Base-by-base conservation (phyloP, 92 coral and sea anemone species). In the Zoanthus sansibaricus region DNA sequence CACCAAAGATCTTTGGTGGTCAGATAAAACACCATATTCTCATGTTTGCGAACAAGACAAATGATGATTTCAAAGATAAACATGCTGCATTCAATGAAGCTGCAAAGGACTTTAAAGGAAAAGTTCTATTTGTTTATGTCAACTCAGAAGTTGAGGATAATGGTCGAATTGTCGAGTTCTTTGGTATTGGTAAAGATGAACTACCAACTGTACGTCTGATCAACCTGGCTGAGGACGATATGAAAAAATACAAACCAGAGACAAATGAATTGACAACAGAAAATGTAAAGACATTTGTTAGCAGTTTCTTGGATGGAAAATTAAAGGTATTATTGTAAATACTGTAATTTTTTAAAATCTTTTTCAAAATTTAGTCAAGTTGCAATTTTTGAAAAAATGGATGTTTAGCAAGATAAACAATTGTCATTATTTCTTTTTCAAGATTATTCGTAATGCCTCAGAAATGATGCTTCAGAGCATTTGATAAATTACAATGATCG, bases 1-100 rank as follows among this genome's bases (percentile, higher is more conserved):
- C 99, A 56, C 99, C 99, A 66, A 97, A 97, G 94, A 97, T 97
- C 87, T 97, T 97, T 89, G 99, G 99, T 51, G 99, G 99, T 42
- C 98, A 97, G 0, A 72, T 97, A 52, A 97, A 97, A 87, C 95
- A 93, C 61, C 99, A 97, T 54, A 83, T 97, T 72, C 92, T 97
- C 72, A 80, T 97, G 70, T 97, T 97, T 73, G 88, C 88, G 70
- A 94, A 93, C 91, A 97, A 95, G 76, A 95, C 92, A 46, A 86
- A 93, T 18, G 97, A 94, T 1, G 91, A 58, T 32, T 97, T 92
- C 94, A 86, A 97, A 70, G 93, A 77, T 18, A 89, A 88, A 90
- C 86, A 90, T 10, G 96, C 89, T 33, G 87, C 89, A 8, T 97
- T 97, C 82, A 88, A 78, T 51, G 91, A 87, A 3, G 94, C 93